A percentile compares a stretch with the other conserved stretches of the same genome.
phyloP scores from a whole-genome alignment of 2,113 vertebrate species.

The Lasiurus cinereus region DNA sequence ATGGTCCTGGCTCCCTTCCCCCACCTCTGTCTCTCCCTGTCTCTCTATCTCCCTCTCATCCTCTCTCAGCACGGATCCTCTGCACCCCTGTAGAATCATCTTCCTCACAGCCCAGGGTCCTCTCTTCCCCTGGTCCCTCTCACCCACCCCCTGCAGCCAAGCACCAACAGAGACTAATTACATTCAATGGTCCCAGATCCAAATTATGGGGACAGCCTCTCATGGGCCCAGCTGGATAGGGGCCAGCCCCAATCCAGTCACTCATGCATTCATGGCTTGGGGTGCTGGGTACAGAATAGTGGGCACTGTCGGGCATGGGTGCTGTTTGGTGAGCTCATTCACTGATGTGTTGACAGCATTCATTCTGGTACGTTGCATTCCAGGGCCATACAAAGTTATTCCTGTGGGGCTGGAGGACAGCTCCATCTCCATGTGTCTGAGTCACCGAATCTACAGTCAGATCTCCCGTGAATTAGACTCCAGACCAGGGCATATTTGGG shows the following conservation, averaged over 20 bases:
- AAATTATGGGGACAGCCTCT: neutral
- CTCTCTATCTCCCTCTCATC: neutral
- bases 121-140: accelerated
- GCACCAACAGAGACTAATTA: neutral
- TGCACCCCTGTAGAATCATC: no score
- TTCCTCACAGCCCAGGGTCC: neutral
- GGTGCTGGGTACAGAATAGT: neutral
- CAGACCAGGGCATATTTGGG: accelerated
- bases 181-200: neutral
- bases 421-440: neutral
- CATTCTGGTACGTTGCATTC: neutral
- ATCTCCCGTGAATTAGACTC: neutral
- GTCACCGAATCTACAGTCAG: neutral
- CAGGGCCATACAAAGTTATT: no score
- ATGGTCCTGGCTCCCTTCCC: neutral
- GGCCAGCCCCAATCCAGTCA: no score
- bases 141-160: neutral
- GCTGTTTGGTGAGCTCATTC: accelerated
- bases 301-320: neutral
- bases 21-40: neutral
- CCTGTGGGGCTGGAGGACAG: no score
- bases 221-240: neutral
- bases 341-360: accelerated
- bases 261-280: neutral
- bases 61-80: neutral